Evolutionary conservation across 2,888 invertebrate genomes (phyloP), one percentile per base, ranked within the genome.

Genomic region (Argyra leucocephala): DNA sequence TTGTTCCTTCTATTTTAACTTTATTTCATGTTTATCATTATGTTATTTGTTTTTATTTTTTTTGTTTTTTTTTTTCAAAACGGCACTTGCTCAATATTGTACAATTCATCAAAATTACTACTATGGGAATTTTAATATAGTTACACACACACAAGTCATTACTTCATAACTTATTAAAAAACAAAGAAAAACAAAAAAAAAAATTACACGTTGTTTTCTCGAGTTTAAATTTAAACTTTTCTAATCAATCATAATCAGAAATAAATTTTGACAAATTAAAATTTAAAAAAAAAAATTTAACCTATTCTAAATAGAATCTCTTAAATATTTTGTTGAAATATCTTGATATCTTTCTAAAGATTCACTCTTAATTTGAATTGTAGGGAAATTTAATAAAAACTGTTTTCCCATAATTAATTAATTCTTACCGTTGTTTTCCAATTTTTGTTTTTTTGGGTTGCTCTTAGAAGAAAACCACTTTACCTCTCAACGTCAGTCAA

Each of bases 271-370:
- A 48, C 48, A 48, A 48, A 48, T 48, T 48, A 5, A 48, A 48
- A 48, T 48, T 48, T 15, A 48, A n/a, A 18, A 31, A 31, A 31
- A 31, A 5, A 7, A 7, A 31, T 37, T 37, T 37, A 37, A 37
- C 3, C 7, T 26, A 10, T 48, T 48, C 12, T 26, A 7, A 48
- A 48, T 1, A n/a, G 2, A 48, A 48, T 48, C 15, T 48, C 18
- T 48, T 48, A 48, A 48, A 48, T 48, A 48, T 48, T n/a, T 48
- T 48, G 48, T 48, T 48, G 48, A 48, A 48, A 48, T 48, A n/a
- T 48, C 12, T n/a, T 48, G 48, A 48, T 18, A 48, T 9, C 48
- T 48, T 48, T 48, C n/a, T 15, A 15, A 48, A 37, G 18, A n/a
- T n/a, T n/a, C n/a, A n/a, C 48, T 48, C 18, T 18, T 15, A 2